A percentile compares a stretch with the other conserved stretches of the same genome.
Conservation (phyloP, 2,888 invertebrate species). For the Petrophora chlorosata region DNA sequence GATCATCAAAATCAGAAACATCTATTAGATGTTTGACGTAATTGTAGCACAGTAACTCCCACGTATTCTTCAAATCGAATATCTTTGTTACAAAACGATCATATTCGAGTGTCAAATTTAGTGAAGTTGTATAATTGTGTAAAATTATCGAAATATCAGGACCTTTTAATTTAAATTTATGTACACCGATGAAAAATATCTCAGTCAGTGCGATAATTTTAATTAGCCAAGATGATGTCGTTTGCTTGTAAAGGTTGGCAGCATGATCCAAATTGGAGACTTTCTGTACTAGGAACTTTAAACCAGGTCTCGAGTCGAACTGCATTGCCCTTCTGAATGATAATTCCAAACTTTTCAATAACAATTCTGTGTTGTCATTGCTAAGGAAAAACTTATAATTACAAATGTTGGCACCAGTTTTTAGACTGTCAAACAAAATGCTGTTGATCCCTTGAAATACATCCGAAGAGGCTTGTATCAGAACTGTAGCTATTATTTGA, state of each 20-base stretch:
- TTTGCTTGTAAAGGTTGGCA: constrained; percentile 96
- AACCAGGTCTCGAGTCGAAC: constrained; percentile 95
- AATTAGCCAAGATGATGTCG: constrained; percentile 95
- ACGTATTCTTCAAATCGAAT: constrained; percentile 85
- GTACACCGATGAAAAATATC: constrained; percentile 89
- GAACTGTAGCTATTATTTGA: constrained; percentile 94
- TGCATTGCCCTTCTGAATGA: constrained; percentile 92
- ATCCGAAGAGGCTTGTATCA: constrained; percentile 89
- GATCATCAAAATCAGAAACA: constrained; percentile 70
- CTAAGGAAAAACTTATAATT: constrained; percentile 80
- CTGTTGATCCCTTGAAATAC: constrained; percentile 85
- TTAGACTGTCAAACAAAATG: constrained; percentile 81
- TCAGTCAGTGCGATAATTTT: constrained; percentile 94
- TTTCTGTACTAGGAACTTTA: constrained; percentile 97
- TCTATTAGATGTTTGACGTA: constrained; percentile 78
- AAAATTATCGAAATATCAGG: constrained; percentile 86
- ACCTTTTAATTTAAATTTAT: constrained; percentile 85
- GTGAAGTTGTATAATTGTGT: constrained; percentile 81
- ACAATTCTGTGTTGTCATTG: constrained; percentile 86
- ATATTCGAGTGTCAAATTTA: constrained; percentile 80
- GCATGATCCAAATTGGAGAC: constrained; percentile 93
- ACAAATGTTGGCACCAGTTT: constrained; percentile 72
- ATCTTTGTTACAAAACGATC: constrained; percentile 84
- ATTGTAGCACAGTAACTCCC: constrained; percentile 84
- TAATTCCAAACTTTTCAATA: constrained; percentile 90